Evolutionary conservation across 2,113 vertebrate genomes (phyloP), one percentile per base, ranked within the genome.

Genomic region (Cyprinodon brontotheroides): DNA sequence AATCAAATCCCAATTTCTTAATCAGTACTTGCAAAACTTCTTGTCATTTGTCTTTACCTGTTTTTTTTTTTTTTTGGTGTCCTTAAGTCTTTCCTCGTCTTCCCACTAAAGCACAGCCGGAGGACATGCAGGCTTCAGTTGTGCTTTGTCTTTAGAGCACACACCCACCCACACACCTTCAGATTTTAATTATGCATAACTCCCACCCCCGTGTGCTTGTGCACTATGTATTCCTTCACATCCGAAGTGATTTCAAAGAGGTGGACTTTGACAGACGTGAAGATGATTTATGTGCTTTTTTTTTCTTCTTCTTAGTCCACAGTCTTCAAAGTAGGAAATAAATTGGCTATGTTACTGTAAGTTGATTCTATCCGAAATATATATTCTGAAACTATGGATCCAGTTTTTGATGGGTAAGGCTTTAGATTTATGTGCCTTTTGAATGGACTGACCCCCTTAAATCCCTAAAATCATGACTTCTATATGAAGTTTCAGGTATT

Each of bases 111-210:
- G 73, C 70, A 71, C 68, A 70, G 73, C 86, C 65, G 0, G 70
- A 29, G 82, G 88, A 65, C 2, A 72, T 60, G 50, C 72, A 57
- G 74, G 74, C 76, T 77, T 84, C 69, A 78, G 5, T 68, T 1
- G 66, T 59, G 78, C 79, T 61, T 70, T 60, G 38, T 81, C 71
- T 74, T 29, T 22, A 61, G 65, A 77, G 67, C 48, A 78, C 65
- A 59, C 69, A 43, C 50, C 50, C 75, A 71, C 73, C n/a, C 70
- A 57, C 59, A n/a, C 63, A 82, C 74, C 43, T 40, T 60, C 57
- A 65, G 43, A 68, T 74, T 82, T 82, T 15, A 15, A 74, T 78
- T 53, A 80, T 63, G 63, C 70, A 70, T 72, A 50, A 68, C 40
- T 47, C 7, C 5, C 20, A 20, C 29, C 61, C 22, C 48, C 20